Evolutionary conservation across 2,113 vertebrate genomes (phyloP).

Genomic region (Sapajus apella): DNA sequence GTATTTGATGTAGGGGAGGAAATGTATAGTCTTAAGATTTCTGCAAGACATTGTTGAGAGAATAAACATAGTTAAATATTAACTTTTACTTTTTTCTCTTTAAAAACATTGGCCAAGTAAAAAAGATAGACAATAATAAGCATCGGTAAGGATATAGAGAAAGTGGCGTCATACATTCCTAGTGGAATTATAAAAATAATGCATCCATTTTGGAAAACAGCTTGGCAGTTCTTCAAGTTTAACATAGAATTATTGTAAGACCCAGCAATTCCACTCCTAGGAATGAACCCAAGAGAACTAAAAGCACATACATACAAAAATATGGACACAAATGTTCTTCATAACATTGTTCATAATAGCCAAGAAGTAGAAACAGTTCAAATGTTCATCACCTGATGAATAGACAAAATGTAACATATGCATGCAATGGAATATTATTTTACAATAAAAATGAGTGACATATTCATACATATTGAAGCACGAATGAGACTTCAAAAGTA

Average conservation of each 20-base stretch:
- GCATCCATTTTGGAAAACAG: neutral
- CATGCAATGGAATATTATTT: neutral
- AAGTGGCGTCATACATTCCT: neutral
- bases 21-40: neutral
- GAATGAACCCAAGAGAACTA: neutral
- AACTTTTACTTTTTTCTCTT: conserved; percentile 30
- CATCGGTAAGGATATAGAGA: neutral
- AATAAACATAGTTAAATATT: neutral
- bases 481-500: neutral
- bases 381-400: neutral
- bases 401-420: neutral
- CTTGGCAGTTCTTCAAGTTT: neutral
- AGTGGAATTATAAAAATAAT: neutral
- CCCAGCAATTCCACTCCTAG: neutral
- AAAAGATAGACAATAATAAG: neutral
- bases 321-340: neutral
- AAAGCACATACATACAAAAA: neutral
- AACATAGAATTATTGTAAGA: neutral
- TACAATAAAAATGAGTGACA: neutral
- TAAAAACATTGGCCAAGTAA: conserved; percentile 12
- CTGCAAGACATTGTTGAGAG: conserved; percentile 1
- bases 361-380: neutral
- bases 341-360: neutral
- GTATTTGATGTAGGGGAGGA: neutral
- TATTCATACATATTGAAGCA: neutral